Percentiles rank a stretch among this genome's conserved stretches.
Evolutionary conservation across 92 coral and sea anemone species (phyloP).

Genomic region (Micromussa lordhowensis): DNA sequence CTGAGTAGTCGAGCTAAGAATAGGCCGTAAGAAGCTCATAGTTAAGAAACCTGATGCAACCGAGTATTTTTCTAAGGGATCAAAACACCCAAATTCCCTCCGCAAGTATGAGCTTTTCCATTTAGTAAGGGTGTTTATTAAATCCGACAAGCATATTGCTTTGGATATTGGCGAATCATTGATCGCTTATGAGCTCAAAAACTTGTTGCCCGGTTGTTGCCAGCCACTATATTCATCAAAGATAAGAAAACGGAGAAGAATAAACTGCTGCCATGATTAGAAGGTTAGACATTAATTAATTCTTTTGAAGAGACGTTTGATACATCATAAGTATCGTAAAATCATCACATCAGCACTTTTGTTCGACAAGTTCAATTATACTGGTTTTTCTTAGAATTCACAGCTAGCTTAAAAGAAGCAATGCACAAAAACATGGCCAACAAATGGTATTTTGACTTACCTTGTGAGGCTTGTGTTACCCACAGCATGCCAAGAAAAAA

Average conservation of each 20-base stretch:
- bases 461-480: background rate
- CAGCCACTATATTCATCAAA: background rate
- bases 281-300: slow-evolving; percentile 40
- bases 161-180: background rate
- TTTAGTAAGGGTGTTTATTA: background rate
- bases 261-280: slow-evolving; percentile 32
- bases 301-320: slow-evolving; percentile 24
- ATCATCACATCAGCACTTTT: slow-evolving; percentile 1
- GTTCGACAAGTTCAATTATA: background rate
- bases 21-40: background rate
- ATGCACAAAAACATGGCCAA: background rate
- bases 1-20: slow-evolving; percentile 3
- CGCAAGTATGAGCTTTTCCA: background rate
- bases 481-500: slow-evolving; percentile 19
- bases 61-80: slow-evolving; percentile 5
- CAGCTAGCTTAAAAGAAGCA: background rate
- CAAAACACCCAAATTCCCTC: background rate
- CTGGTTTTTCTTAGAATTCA: background rate
- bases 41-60: slow-evolving; percentile 4
- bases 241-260: slow-evolving; percentile 14
- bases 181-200: background rate
- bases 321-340: background rate
- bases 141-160: background rate
- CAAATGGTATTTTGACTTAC: slow-evolving; percentile 9
- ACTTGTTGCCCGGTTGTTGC: background rate